These are phyloP conservation scores for Serinus canaria DNA, from an alignment of 2,113 vertebrate species.

Conservation along the genomic window DNA sequence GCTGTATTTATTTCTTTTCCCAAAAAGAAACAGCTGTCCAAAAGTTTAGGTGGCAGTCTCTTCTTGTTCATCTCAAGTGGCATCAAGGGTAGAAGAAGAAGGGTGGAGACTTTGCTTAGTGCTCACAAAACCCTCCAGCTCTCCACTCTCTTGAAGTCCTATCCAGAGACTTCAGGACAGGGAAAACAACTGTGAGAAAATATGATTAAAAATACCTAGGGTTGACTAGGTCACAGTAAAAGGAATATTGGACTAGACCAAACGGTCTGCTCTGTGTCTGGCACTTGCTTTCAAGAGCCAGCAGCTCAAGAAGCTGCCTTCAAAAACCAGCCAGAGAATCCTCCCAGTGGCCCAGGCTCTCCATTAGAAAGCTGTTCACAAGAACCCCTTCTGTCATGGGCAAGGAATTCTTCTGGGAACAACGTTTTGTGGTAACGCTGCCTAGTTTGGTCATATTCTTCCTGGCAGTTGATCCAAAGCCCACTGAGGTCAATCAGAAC, in stretches of 20 bases:
- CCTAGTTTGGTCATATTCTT: not conserved
- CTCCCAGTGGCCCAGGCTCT: not conserved
- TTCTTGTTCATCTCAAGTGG: not conserved
- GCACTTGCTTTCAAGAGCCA: not conserved
- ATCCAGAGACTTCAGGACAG: not conserved
- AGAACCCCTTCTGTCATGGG: not conserved
- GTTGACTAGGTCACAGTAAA: not conserved
- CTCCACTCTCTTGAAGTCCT: not conserved
- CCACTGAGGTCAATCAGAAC: not conserved
- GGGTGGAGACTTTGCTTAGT: not conserved
- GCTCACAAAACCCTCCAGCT: not conserved
- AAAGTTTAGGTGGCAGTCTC: not conserved
- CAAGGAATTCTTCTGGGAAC: not conserved
- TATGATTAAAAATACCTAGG: not conserved
- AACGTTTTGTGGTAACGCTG: not conserved
- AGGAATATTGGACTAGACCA: not conserved
- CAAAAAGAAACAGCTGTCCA: not conserved
- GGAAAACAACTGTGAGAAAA: not conserved
- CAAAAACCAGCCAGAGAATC: not conserved
- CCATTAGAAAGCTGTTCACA: not conserved
- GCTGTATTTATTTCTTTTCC: not conserved
- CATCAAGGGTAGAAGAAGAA: not conserved
- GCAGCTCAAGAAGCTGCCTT: not conserved
- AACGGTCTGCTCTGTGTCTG: not conserved
- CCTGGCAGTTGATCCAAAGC: slow-evolving; percentile 17